Evolutionary conservation across 2,888 invertebrate species (phyloP).

Genomic region (Volucella bombylans): DNA sequence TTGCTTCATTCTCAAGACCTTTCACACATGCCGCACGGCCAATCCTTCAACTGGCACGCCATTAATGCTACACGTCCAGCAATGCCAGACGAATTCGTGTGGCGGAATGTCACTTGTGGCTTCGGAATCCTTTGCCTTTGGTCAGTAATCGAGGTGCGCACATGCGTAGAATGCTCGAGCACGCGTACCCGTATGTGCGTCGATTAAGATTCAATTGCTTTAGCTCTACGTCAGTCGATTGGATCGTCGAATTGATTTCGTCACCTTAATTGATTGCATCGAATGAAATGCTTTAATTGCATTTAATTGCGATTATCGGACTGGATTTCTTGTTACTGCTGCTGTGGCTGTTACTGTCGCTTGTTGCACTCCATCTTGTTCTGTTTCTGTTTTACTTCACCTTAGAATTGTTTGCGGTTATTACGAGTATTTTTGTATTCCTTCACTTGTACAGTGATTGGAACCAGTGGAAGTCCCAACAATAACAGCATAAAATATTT

Average conservation of each 20-base stretch:
- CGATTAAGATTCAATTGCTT: constrained; percentile 61
- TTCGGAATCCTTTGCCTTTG: constrained; percentile 42
- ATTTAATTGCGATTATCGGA: constrained; percentile 60
- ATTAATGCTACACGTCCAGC: constrained; percentile 41
- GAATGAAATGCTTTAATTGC: constrained; percentile 65
- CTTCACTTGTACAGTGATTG: not conserved
- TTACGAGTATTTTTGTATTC: not conserved
- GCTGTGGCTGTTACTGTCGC: not conserved
- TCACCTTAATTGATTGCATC: constrained; percentile 68
- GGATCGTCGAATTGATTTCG: constrained; percentile 59
- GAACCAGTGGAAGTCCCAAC: not conserved
- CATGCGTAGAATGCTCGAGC: constrained; percentile 49
- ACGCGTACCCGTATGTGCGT: constrained; percentile 38
- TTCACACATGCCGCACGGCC: constrained; percentile 62
- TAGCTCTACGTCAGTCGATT: constrained; percentile 26
- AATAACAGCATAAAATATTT: not conserved
- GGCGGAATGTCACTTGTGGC: constrained; percentile 51
- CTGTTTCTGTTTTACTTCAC: constrained; percentile 28
- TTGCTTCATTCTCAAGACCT: constrained; percentile 43
- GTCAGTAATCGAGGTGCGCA: not conserved
- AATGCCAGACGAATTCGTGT: constrained; percentile 14
- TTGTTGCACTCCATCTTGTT: not conserved
- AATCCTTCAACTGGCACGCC: constrained; percentile 47
- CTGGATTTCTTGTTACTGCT: constrained; percentile 13
- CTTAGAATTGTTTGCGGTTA: constrained; percentile 23